Percentiles rank a stretch among this genome's conserved stretches.
Conservation (phyloP, 2,113 vertebrate genomes). For the Hydrolagus affinis region DNA sequence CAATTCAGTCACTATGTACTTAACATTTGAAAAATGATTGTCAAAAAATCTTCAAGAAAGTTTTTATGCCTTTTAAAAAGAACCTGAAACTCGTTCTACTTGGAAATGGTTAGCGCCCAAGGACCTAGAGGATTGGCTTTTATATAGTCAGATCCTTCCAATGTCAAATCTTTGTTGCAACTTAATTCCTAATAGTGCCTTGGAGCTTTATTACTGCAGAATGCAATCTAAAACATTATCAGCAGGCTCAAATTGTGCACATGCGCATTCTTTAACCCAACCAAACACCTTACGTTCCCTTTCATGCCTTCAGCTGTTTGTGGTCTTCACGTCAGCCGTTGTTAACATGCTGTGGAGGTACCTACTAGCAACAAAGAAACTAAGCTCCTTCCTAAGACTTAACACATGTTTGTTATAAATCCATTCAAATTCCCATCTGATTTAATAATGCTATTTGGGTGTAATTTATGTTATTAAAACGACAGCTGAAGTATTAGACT, state of each 20-base stretch:
- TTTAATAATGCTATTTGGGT: constrained; percentile 11
- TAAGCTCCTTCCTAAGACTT: background rate
- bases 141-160: background rate
- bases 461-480: constrained; percentile 13
- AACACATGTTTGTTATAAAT: background rate
- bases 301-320: constrained; percentile 10
- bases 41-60: background rate
- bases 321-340: background rate
- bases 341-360: background rate
- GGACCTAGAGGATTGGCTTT: background rate
- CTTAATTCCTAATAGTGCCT: background rate
- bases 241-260: background rate
- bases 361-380: background rate
- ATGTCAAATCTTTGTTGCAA: background rate
- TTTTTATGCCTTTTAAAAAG: background rate
- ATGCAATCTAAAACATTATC: background rate
- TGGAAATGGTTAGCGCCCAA: background rate
- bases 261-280: background rate
- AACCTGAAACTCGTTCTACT: background rate
- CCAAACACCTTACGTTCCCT: background rate
- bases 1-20: background rate
- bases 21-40: background rate
- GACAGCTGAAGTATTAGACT: constrained; percentile 16
- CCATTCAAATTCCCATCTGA: background rate
- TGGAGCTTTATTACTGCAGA: background rate